Evolutionary conservation across 2,113 vertebrate genomes (phyloP).

Genomic region (Raja brachyura): DNA sequence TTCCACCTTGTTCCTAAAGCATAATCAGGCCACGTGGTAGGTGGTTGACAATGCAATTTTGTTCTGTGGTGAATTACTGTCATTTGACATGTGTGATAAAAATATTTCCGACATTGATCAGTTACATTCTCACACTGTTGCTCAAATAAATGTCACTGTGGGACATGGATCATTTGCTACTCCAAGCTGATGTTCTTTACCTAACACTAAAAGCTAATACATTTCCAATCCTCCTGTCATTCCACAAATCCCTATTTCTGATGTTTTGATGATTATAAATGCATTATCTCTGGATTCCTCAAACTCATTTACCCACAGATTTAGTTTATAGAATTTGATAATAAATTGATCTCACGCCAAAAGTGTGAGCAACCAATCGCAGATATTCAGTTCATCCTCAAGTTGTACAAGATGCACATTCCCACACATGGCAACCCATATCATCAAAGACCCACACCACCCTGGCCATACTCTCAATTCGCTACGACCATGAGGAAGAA

Average conservation of each 20-base stretch:
- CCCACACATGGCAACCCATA: too few species aligned
- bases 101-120: neutral
- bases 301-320: neutral
- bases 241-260: neutral
- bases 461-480: too few species aligned
- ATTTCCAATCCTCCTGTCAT: conserved; percentile 1
- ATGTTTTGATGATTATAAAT: neutral
- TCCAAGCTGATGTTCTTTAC: conserved; percentile 18
- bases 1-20: neutral
- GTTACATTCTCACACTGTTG: neutral
- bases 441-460: too few species aligned
- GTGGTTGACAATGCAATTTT: neutral
- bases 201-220: neutral
- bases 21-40: neutral
- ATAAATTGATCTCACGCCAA: neutral
- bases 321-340: neutral
- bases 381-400: neutral
- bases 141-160: neutral
- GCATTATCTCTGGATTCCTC: neutral
- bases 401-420: neutral
- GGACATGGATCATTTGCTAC: neutral
- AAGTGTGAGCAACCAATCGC: neutral
- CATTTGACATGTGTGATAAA: neutral
- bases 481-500: too few species aligned
- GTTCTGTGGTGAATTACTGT: neutral